A percentile compares a stretch with the other conserved stretches of the same genome.
These are phyloP conservation scores for Ectropis grisescens DNA, from an alignment of 1,140 invertebrate genomes.

Conservation along the genomic window DNA sequence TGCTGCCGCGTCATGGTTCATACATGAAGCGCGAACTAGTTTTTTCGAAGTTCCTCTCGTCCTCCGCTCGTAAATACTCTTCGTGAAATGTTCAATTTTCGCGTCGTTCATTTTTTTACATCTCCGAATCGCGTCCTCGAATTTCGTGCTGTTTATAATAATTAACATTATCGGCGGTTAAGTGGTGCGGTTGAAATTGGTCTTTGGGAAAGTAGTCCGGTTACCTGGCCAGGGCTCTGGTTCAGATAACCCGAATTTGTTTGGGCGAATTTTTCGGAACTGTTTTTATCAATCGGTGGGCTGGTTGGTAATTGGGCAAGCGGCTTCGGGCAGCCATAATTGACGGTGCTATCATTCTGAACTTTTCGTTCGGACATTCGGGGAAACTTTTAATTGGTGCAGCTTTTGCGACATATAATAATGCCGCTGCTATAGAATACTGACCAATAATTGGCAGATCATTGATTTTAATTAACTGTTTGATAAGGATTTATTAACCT, in stretches of 20 bases:
- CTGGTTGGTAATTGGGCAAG: conserved; percentile 53
- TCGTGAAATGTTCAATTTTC: conserved; percentile 38
- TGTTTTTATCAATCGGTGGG: conserved; percentile 60
- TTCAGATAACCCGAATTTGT: conserved; percentile 39
- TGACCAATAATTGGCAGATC: conserved; percentile 59
- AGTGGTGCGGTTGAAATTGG: conserved; percentile 26
- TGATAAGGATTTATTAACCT: too few relatives aligned
- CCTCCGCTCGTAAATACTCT: conserved; percentile 37
- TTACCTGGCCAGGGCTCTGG: too few relatives aligned
- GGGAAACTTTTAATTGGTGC: conserved; percentile 67
- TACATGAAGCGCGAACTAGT: conserved; percentile 66
- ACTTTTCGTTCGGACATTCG: conserved; percentile 55
- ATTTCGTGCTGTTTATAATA: too few relatives aligned
- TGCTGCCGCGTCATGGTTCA: conserved; percentile 63
- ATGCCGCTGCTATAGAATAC: conserved; percentile 59
- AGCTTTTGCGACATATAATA: conserved; percentile 60
- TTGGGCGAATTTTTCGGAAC: conserved; percentile 52
- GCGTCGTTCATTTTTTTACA: conserved; percentile 21
- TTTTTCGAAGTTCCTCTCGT: conserved; percentile 40
- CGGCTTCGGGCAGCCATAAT: conserved; percentile 41
- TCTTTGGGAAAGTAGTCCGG: conserved; percentile 24
- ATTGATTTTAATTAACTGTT: conserved; percentile 57
- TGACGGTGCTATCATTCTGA: conserved; percentile 61
- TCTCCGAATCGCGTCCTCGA: conserved; percentile 9
- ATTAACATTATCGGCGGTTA: conserved; percentile 38